Percentiles rank a stretch among this genome's conserved stretches.
Conservation (phyloP, 2,113 vertebrate genomes). For the Empidonax alnorum region DNA sequence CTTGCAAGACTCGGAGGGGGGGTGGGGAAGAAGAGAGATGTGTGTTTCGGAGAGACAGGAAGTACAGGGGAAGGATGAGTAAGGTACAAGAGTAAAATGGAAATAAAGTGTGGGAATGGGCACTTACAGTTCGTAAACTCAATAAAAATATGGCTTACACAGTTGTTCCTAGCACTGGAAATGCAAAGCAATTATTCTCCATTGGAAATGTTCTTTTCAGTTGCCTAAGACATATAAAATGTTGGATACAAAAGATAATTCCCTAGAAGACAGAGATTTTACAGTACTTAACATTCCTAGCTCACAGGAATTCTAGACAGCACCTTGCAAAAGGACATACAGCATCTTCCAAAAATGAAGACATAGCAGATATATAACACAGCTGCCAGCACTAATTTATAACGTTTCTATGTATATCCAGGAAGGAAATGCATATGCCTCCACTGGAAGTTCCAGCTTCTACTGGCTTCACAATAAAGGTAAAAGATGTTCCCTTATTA, state of each 20-base stretch:
- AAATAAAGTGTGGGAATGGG: conserved; percentile 2
- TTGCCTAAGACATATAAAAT: not conserved
- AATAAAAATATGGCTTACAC: not conserved
- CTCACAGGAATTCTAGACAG: not conserved
- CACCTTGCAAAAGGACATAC: not conserved
- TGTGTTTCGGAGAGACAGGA: not conserved
- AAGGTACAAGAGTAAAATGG: not conserved
- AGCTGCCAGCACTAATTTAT: not conserved
- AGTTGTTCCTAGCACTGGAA: not conserved
- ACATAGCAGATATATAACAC: accelerated
- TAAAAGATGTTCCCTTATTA: not conserved
- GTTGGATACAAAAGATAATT: not conserved
- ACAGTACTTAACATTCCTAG: not conserved
- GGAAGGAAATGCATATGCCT: not conserved
- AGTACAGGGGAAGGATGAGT: not conserved
- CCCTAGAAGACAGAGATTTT: not conserved
- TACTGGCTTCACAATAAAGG: not conserved
- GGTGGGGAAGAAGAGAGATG: not conserved
- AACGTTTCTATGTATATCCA: not conserved
- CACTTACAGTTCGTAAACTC: not conserved
- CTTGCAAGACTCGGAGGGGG: not conserved
- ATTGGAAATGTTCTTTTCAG: not conserved
- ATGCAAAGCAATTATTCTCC: not conserved
- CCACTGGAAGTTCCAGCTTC: not conserved
- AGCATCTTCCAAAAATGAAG: not conserved